Conservation (phyloP, 2,797 vertebrate genomes). For the Paramormyrops hopkinsi region DNA sequence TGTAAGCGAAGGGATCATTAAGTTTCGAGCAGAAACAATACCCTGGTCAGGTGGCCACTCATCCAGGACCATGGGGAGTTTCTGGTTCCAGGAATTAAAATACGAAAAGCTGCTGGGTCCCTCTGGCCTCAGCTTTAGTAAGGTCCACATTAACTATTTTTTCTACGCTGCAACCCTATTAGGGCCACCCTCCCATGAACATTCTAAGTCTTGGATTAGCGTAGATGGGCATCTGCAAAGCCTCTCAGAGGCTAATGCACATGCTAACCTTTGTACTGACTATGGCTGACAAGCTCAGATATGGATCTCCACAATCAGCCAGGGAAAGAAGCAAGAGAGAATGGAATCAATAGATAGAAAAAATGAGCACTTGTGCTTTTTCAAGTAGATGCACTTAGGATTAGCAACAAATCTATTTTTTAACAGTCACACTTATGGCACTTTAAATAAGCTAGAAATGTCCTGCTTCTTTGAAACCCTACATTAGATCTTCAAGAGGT, state of each 20-base stretch:
- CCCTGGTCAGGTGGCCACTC: conserved; percentile 31
- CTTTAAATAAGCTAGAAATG: neutral
- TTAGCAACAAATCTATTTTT: neutral
- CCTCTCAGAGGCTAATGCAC: conserved; percentile 14
- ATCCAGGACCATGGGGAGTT: conserved; percentile 28
- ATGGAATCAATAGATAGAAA: conserved; percentile 26
- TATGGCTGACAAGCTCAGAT: neutral
- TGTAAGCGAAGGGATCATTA: conserved; percentile 41
- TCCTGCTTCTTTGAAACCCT: neutral
- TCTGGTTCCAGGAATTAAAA: conserved; percentile 20
- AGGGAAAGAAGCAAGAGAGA: conserved; percentile 33
- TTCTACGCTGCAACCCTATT: conserved; percentile 18
- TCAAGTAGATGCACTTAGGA: neutral
- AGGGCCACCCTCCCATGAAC: conserved; percentile 15
- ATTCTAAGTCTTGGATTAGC: conserved; percentile 29
- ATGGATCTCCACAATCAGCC: conserved; percentile 15
- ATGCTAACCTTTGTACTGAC: conserved; percentile 19
- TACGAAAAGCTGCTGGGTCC: conserved; percentile 1
- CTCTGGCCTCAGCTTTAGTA: conserved; percentile 9
- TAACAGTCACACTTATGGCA: neutral
- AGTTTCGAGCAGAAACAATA: conserved; percentile 33
- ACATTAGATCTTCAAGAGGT: neutral
- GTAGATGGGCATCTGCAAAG: conserved; percentile 30
- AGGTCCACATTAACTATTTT: neutral
- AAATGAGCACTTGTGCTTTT: neutral